Evolutionary conservation across 2,797 vertebrate species (phyloP), one percentile per base, ranked within the genome.

Genomic region (Coregonus suidteri): DNA sequence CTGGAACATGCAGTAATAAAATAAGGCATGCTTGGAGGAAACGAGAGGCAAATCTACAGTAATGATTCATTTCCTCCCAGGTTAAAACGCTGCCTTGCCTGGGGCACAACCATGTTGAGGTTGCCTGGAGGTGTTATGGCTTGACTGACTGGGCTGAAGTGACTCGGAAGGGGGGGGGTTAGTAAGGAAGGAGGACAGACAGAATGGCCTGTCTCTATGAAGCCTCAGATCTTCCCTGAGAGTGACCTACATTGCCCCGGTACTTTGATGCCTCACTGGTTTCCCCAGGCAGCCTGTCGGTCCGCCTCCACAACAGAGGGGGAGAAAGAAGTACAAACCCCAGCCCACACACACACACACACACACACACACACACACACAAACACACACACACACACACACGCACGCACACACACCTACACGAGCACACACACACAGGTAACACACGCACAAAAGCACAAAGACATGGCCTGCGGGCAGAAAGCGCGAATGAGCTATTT

Each of bases 21-120:
- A 72, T 88, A 84, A 85, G 35, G 80, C 75, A 77, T 77, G 79
- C 82, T 79, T 78, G 74, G 76, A 84, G 37, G 84, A 65, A 75
- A 56, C 77, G 47, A 73, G 83, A 81, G 75, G 67, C 74, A 68
- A 79, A 69, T 76, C 75, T 51, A 37, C 54, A 11, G 65, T 85
- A 87, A 91, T 89, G 77, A 89, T 77, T 79, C 79, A 82, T 86
- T 89, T 91, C 89, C 89, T 84, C 51, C 15, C 78, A 75, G 83
- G 86, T 84, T 90, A 85, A 88, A 88, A 84, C 35, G 47, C 73
- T 35, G 69, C 37, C 84, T 79, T 81, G 87, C 86, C 79, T 69
- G 35, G 62, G 74, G 82, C 78, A 20, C 71, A 11, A 74, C 76
- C 68, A 59, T 80, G 81, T 73, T 5, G 56, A 77, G 78, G 66